Conservation (phyloP, 2,888 invertebrate species). For the Campaea margaritaria region DNA sequence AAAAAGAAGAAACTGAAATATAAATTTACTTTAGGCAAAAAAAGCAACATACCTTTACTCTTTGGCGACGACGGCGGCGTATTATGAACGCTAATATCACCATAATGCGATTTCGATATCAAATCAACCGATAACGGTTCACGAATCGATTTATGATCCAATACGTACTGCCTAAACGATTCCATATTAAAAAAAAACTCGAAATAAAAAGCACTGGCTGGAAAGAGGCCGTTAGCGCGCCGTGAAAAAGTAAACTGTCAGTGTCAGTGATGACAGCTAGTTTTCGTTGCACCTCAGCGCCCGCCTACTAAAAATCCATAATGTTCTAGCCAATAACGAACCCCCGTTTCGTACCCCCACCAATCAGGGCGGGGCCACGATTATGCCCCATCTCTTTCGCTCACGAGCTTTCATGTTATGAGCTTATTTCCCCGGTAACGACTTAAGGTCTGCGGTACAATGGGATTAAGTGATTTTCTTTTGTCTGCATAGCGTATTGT, state of each 20-base stretch:
- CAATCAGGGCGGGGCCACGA: slow-evolving; percentile 73
- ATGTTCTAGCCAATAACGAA: slow-evolving; percentile 75
- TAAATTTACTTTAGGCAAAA: neutral
- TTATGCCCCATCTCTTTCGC: slow-evolving; percentile 70
- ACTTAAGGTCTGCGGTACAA: slow-evolving; percentile 57
- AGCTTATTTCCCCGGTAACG: slow-evolving; percentile 59
- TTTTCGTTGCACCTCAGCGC: slow-evolving; percentile 59
- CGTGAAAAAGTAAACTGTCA: slow-evolving; percentile 70
- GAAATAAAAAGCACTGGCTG: slow-evolving; percentile 42
- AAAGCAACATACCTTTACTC: slow-evolving; percentile 66
- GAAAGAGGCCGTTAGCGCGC: slow-evolving; percentile 45
- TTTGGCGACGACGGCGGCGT: slow-evolving; percentile 74
- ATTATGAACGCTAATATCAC: slow-evolving; percentile 50
- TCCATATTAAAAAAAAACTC: slow-evolving; percentile 53
- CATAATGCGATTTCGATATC: slow-evolving; percentile 55
- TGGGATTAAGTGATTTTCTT: slow-evolving; percentile 35
- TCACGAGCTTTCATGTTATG: slow-evolving; percentile 63
- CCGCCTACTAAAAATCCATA: slow-evolving; percentile 79
- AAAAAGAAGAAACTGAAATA: slow-evolving; percentile 4
- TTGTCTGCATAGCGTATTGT: slow-evolving; percentile 8
- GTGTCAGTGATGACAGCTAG: slow-evolving; percentile 57
- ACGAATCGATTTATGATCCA: slow-evolving; percentile 55
- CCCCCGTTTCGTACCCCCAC: slow-evolving; percentile 67
- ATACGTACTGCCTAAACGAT: slow-evolving; percentile 53
- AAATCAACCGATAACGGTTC: slow-evolving; percentile 64